Percentiles rank a stretch among this genome's conserved stretches.
Evolutionary conservation across 2,113 vertebrate species (phyloP).

Genomic region (Laticauda laticaudata): DNA sequence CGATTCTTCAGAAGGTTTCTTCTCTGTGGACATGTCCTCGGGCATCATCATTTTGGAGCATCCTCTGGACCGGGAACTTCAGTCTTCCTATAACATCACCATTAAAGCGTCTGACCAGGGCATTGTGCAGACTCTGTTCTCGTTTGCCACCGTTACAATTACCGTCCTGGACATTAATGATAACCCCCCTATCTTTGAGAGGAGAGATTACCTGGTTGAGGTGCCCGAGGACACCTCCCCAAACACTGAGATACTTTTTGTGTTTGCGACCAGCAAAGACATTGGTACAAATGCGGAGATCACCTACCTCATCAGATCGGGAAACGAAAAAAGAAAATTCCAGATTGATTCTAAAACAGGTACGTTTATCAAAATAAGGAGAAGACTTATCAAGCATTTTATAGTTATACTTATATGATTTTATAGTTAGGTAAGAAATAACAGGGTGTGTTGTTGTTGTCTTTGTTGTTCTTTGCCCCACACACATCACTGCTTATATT

Average conservation of each 20-base stretch:
- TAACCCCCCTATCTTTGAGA: conserved; percentile 94
- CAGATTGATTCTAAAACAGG: conserved; percentile 86
- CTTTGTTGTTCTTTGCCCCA: neutral
- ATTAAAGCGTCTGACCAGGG: conserved; percentile 87
- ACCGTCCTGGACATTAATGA: conserved; percentile 95
- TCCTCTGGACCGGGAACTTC: conserved; percentile 87
- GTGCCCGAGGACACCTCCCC: conserved; percentile 85
- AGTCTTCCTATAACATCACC: conserved; percentile 83
- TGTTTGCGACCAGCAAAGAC: conserved; percentile 94
- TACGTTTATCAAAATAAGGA: conserved; percentile 55
- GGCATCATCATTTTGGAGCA: conserved; percentile 89
- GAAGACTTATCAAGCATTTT: neutral
- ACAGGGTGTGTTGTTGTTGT: neutral
- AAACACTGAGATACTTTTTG: conserved; percentile 83
- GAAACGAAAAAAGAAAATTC: conserved; percentile 92
- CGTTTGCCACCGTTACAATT: conserved; percentile 83
- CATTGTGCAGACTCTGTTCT: conserved; percentile 77
- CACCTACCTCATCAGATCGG: conserved; percentile 89
- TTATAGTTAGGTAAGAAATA: too few species aligned
- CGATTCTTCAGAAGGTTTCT: conserved; percentile 81
- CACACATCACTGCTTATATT: neutral
- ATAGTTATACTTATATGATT: too few species aligned
- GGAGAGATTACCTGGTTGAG: conserved; percentile 86
- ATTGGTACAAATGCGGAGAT: conserved; percentile 97
- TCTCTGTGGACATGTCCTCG: conserved; percentile 85